A percentile compares a stretch with the other conserved stretches of the same genome.
These are phyloP conservation scores for Sebastes alutus DNA, from an alignment of 2,797 vertebrate genomes.

Conservation along the genomic window DNA sequence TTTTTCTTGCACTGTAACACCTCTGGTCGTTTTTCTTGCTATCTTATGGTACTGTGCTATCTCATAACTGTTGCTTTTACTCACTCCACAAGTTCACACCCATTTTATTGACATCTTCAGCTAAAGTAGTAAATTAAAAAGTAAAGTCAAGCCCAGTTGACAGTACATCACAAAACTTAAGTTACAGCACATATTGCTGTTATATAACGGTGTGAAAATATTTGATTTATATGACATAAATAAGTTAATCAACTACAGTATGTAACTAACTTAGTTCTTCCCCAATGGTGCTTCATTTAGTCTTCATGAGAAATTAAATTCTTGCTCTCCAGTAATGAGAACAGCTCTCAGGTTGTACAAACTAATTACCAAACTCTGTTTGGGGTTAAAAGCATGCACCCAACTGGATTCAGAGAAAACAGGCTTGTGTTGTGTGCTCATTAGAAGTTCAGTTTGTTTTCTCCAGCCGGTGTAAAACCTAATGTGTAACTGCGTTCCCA, in stretches of 20 bases:
- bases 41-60: neutral
- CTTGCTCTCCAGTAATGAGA: neutral
- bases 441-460: slow-evolving; percentile 36
- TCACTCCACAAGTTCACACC: neutral
- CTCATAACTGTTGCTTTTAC: neutral
- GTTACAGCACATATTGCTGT: neutral
- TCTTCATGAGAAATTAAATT: neutral
- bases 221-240: neutral
- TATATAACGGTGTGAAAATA: neutral
- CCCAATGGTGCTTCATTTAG: neutral
- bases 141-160: too few relatives aligned
- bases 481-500: slow-evolving; percentile 71
- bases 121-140: neutral
- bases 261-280: neutral
- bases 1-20: too few relatives aligned
- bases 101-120: neutral
- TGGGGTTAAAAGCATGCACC: neutral
- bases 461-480: slow-evolving; percentile 17
- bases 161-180: too few relatives aligned
- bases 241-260: neutral
- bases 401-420: slow-evolving; percentile 4
- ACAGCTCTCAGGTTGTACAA: neutral
- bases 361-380: neutral
- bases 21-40: too few relatives aligned
- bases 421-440: slow-evolving; percentile 4